Conservation (phyloP, 2,888 invertebrate species). For the Oxystoma pomonae region DNA sequence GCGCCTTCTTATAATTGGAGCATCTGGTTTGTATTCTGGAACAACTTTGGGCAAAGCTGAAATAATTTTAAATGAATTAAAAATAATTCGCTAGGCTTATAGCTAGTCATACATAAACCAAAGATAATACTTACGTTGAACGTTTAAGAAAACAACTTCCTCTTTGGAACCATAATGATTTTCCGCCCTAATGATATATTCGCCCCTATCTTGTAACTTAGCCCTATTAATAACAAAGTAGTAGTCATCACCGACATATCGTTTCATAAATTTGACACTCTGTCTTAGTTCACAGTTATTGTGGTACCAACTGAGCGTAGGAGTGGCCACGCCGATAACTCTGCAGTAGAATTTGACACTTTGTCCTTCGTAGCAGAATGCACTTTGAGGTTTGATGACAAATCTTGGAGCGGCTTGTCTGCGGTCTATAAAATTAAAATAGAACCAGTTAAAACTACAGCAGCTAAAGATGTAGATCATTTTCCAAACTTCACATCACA, state of each 20-base stretch:
- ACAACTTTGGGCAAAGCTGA: conserved; percentile 71
- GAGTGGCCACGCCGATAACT: conserved; percentile 90
- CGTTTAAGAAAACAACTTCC: conserved; percentile 94
- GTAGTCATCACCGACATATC: conserved; percentile 93
- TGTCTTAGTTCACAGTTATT: conserved; percentile 91
- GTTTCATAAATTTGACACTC: conserved; percentile 99
- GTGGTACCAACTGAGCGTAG: conserved; percentile 93
- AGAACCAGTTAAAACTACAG: not conserved
- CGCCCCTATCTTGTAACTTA: conserved; percentile 92
- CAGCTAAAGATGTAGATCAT: not conserved
- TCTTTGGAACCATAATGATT: conserved; percentile 95
- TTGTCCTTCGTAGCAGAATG: conserved; percentile 96
- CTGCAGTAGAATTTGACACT: conserved; percentile 96
- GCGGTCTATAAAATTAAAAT: conserved; percentile 61
- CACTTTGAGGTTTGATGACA: conserved; percentile 93
- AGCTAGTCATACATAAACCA: not conserved
- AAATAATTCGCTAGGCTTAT: not conserved
- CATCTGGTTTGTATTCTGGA: conserved; percentile 64
- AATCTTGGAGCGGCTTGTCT: conserved; percentile 97
- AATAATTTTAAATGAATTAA: conserved; percentile 22
- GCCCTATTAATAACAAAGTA: conserved; percentile 97
- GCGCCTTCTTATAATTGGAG: conserved; percentile 68
- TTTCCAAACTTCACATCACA: no score
- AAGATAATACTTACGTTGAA: conserved; percentile 69
- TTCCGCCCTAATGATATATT: conserved; percentile 94